Conservation (phyloP, 2,888 invertebrate genomes). For the Agonopterix alstromeriana region DNA sequence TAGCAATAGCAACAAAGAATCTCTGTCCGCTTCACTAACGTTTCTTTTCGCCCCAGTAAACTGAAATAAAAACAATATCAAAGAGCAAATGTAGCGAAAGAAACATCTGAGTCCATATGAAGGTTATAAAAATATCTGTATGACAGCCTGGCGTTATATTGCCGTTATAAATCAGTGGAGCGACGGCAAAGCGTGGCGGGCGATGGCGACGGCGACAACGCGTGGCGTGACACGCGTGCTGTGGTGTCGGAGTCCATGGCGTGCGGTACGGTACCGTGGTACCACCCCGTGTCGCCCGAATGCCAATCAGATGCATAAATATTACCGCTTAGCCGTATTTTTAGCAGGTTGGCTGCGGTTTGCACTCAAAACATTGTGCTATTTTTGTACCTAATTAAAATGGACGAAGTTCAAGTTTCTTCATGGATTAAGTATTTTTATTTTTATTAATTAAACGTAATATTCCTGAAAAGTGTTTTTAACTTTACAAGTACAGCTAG, state of each 20-base stretch:
- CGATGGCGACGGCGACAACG: slow-evolving; percentile 25
- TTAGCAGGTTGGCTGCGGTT: not conserved
- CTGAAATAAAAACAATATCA: slow-evolving; percentile 24
- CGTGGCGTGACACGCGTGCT: slow-evolving; percentile 25
- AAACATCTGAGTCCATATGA: slow-evolving; percentile 36
- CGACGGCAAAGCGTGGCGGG: slow-evolving; percentile 42
- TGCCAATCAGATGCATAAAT: slow-evolving; percentile 53
- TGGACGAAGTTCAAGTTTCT: no score
- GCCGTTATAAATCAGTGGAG: slow-evolving; percentile 67
- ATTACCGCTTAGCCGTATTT: slow-evolving; percentile 18
- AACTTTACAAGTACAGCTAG: no score
- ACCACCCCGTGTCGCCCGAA: slow-evolving; percentile 34
- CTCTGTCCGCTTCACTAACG: not conserved
- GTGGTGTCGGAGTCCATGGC: slow-evolving; percentile 28
- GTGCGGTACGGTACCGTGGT: slow-evolving; percentile 29
- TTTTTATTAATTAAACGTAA: no score
- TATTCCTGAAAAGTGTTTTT: no score
- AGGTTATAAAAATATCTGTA: slow-evolving; percentile 70
- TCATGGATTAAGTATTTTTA: no score
- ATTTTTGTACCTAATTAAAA: no score
- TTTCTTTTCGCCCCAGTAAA: not conserved
- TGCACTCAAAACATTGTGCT: not conserved
- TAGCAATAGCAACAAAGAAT: no score
- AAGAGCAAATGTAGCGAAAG: slow-evolving; percentile 41
- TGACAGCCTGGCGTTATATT: slow-evolving; percentile 71